These are phyloP conservation scores for Azorinus chamasolen DNA, from an alignment of 2,888 invertebrate genomes.

Conservation along the genomic window DNA sequence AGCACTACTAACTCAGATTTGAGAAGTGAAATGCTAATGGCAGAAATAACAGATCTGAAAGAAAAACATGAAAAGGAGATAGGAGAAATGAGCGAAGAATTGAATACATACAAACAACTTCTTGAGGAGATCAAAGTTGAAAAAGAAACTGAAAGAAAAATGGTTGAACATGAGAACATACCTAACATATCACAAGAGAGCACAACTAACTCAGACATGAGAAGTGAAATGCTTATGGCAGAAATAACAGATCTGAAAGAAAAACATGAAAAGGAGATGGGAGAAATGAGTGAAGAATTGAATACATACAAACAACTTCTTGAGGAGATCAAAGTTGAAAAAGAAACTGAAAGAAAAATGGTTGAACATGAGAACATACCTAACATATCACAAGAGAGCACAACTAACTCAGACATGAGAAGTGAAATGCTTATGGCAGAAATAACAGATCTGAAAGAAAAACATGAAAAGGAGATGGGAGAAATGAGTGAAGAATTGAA, in stretches of 20 bases:
- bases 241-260: conserved; percentile 3
- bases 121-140: no score
- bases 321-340: not conserved
- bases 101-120: no score
- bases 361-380: no score
- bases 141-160: no score
- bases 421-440: not conserved
- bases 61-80: not conserved
- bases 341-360: not conserved
- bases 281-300: not conserved
- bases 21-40: conserved; percentile 3
- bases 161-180: no score
- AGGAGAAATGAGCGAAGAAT: not conserved
- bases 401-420: no score
- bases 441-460: not conserved
- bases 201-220: no score
- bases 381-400: no score
- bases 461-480: not conserved
- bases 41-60: not conserved
- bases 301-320: not conserved
- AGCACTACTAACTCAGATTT: conserved; percentile 1
- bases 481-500: not conserved
- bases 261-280: not conserved
- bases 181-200: no score
- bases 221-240: not conserved